Evolutionary conservation across 2,113 vertebrate genomes (phyloP).

Genomic region (Pedetes capensis): DNA sequence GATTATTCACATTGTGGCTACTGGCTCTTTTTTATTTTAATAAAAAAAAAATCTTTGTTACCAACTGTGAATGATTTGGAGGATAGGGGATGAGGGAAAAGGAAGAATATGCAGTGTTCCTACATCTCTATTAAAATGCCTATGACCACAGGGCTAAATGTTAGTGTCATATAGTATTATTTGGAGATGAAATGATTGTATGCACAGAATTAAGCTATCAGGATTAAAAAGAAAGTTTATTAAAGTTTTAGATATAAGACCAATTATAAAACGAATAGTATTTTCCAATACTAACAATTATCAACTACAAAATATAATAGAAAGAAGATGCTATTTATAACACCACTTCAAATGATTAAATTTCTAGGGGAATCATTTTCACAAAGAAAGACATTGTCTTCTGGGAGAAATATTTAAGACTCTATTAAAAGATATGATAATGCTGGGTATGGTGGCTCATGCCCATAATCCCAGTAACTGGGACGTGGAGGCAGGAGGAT

Average conservation of each 20-base stretch:
- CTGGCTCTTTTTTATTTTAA: not conserved
- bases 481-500: not conserved
- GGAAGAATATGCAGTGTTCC: not conserved
- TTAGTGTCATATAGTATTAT: not conserved
- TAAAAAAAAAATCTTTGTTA: not conserved
- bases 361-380: not conserved
- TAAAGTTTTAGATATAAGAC: not conserved
- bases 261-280: not conserved
- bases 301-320: constrained; percentile 35
- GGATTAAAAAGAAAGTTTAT: not conserved
- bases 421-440: not conserved
- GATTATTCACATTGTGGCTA: not conserved
- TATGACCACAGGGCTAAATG: no score
- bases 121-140: not conserved
- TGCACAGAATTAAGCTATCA: not conserved
- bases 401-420: not conserved
- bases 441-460: not conserved
- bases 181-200: not conserved
- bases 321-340: not conserved
- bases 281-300: not conserved
- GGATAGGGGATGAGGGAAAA: not conserved
- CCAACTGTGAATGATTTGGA: not conserved
- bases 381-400: not conserved
- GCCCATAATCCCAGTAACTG: not conserved
- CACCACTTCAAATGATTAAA: not conserved